Percentiles rank a stretch among this genome's conserved stretches.
Evolutionary conservation across 2,888 invertebrate genomes (phyloP).

Genomic region (Oxyteleia sp.): DNA sequence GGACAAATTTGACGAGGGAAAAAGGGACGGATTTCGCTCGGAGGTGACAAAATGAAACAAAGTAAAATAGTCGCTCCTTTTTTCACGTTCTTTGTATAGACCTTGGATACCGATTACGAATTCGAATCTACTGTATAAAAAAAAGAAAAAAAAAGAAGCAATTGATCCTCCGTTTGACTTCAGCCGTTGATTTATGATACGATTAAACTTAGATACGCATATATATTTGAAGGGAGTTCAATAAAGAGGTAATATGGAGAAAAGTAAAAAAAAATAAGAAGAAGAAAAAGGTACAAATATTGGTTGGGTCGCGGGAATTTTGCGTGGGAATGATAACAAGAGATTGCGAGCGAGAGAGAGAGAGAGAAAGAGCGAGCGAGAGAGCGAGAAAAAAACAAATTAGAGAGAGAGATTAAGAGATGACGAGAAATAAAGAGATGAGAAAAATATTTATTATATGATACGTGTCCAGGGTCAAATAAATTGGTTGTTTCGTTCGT

Average conservation of each 20-base stretch:
- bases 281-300: constrained; percentile 72
- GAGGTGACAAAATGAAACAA: constrained; percentile 53
- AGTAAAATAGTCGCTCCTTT: constrained; percentile 64
- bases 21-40: constrained; percentile 1
- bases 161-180: constrained; percentile 38
- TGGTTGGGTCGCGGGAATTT: constrained; percentile 74
- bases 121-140: constrained; percentile 40
- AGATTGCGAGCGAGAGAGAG: constrained; percentile 65
- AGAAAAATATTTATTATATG: constrained; percentile 75
- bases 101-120: constrained; percentile 62
- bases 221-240: constrained; percentile 40
- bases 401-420: constrained; percentile 70
- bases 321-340: constrained; percentile 71
- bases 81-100: constrained; percentile 68
- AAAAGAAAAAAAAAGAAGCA: no score
- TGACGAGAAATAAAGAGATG: constrained; percentile 74
- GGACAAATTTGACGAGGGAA: not conserved
- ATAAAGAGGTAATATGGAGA: constrained; percentile 24
- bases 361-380: constrained; percentile 56
- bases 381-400: constrained; percentile 44
- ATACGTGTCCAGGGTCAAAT: constrained; percentile 76
- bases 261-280: constrained; percentile 22
- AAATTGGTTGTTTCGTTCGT: constrained; percentile 70
- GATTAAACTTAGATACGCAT: constrained; percentile 42
- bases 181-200: constrained; percentile 38